Evolutionary conservation across 2,113 vertebrate genomes (phyloP).

Genomic region (Brienomyrus brachyistius): DNA sequence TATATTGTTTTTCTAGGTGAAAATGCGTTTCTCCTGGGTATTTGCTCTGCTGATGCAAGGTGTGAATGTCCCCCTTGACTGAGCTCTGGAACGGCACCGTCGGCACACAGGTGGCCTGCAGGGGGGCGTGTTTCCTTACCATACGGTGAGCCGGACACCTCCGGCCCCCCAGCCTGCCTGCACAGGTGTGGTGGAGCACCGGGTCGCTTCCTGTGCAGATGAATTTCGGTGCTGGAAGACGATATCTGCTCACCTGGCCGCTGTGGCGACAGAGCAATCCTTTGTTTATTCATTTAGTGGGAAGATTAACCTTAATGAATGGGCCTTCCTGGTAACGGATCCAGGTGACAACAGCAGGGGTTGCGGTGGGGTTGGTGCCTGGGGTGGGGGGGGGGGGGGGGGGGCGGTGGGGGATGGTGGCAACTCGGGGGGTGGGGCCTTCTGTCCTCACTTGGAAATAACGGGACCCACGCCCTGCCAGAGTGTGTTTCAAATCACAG

Average conservation of each 20-base stretch:
- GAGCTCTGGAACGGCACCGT: not conserved
- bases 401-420: too few species aligned
- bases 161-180: slow-evolving; percentile 37
- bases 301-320: slow-evolving; percentile 81
- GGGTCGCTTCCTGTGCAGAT: slow-evolving; percentile 87
- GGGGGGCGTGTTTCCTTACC: not conserved
- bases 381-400: too few species aligned
- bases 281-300: slow-evolving; percentile 95
- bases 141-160: not conserved
- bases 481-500: slow-evolving; percentile 70
- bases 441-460: slow-evolving; percentile 98
- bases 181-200: slow-evolving; percentile 80
- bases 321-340: slow-evolving; percentile 81
- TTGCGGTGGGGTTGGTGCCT: too few species aligned
- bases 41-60: not conserved
- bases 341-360: slow-evolving; percentile 68
- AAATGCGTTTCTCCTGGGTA: not conserved
- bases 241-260: slow-evolving; percentile 89
- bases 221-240: slow-evolving; percentile 80
- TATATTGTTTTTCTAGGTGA: not conserved
- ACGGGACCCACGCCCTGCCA: slow-evolving; percentile 67
- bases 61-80: not conserved
- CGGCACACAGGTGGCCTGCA: not conserved
- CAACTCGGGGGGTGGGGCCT: slow-evolving; percentile 43
- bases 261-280: slow-evolving; percentile 77